Percentiles rank a stretch among this genome's conserved stretches.
phyloP scores from a whole-genome alignment of 2,113 vertebrate genomes.

The Prunella fulvescens region DNA sequence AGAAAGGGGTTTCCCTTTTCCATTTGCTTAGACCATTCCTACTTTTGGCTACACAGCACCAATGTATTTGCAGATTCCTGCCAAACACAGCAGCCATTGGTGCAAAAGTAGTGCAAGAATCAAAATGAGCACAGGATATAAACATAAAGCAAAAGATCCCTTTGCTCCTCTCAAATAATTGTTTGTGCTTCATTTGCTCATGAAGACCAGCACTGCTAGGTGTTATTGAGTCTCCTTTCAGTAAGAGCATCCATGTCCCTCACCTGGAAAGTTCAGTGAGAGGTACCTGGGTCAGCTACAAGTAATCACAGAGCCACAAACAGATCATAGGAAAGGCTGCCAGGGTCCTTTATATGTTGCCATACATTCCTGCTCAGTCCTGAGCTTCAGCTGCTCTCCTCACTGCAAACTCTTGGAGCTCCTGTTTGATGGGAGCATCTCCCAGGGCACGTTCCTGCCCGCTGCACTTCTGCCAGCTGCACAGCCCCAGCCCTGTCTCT shows the following conservation, averaged over 20 bases:
- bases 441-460: rapidly evolving
- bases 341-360: rapidly evolving
- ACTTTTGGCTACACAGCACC: background rate
- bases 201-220: background rate
- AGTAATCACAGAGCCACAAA: background rate
- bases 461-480: background rate
- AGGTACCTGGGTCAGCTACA: background rate
- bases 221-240: background rate
- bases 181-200: background rate
- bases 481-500: background rate
- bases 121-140: background rate
- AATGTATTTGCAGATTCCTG: background rate
- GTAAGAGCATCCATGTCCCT: rapidly evolving
- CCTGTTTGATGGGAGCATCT: background rate
- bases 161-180: background rate
- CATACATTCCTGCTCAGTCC: rapidly evolving
- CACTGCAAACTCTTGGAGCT: background rate
- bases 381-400: background rate
- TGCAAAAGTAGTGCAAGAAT: background rate
- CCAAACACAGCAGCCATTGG: background rate
- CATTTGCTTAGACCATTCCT: background rate
- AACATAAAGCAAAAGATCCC: background rate
- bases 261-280: background rate
- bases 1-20: slow-evolving; percentile 30
- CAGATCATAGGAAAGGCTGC: rapidly evolving